These are phyloP conservation scores for Anarhynchus alexandrinus DNA, from an alignment of 2,113 vertebrate genomes.

Conservation along the genomic window DNA sequence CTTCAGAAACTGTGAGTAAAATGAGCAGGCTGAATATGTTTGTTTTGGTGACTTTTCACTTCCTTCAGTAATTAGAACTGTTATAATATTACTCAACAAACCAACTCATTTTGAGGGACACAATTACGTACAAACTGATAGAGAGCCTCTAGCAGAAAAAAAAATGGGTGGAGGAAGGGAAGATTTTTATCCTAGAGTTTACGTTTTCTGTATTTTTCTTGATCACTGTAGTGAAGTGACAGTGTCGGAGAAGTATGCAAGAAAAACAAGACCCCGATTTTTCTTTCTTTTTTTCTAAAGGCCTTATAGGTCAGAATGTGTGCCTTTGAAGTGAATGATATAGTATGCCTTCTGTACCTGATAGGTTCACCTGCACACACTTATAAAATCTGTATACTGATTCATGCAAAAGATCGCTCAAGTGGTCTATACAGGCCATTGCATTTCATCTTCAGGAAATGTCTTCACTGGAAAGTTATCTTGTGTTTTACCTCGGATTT, in stretches of 20 bases:
- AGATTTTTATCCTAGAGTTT: neutral
- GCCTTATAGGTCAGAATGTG: neutral
- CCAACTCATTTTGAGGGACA: neutral
- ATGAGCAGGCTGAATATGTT: conserved; percentile 33
- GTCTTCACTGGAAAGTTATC: neutral
- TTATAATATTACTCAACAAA: neutral
- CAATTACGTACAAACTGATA: neutral
- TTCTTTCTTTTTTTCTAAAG: neutral
- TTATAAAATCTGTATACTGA: neutral
- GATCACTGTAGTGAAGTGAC: neutral
- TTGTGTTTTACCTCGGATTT: neutral
- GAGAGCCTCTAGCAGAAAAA: neutral
- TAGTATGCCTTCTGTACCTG: neutral
- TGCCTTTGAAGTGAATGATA: neutral
- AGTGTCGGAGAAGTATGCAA: neutral
- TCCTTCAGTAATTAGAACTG: conserved; percentile 54
- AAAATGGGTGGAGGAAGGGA: neutral
- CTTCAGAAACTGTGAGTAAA: conserved; percentile 16
- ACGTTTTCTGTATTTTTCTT: neutral
- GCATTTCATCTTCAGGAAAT: neutral
- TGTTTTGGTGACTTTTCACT: conserved; percentile 55
- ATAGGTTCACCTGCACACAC: neutral
- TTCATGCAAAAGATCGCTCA: neutral
- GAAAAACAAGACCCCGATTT: neutral
- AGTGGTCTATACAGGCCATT: neutral